Evolutionary conservation across 2,888 invertebrate genomes (phyloP), one percentile per base, ranked within the genome.

Genomic region (Chymomyza procnemis): DNA sequence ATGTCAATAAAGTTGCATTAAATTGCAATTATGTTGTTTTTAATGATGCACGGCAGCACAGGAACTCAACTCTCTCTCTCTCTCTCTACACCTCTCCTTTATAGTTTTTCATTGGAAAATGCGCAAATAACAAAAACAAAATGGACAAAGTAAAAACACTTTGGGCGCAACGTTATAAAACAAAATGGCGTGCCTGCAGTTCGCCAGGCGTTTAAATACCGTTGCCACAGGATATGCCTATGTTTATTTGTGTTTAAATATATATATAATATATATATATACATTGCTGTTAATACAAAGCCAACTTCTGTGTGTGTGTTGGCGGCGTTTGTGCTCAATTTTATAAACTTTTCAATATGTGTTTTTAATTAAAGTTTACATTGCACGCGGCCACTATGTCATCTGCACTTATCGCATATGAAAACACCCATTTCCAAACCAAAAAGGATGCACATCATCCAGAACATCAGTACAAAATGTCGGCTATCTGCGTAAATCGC

Each of bases 1-100:
- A 75, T 64, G 71, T 64, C 71, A 73, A 82, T 79, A 73, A 78
- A 84, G 76, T 68, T 80, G 79, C 78, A 84, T 83, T 84, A 84
- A 83, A 82, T 71, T 76, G 76, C 82, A 79, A 81, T 81, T 79
- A 80, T 79, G 73, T 75, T 74, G 71, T 64, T 58, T 68, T 68
- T 54, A 66, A 56, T 66, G 67, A 50, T 3, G 18, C 52, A 4
- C 18, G 12, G 52, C 18, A 52, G n/a, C n/a, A 52, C 52, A 48
- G 34, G 1, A 41, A 12, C 34, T 41, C 34, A 41, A 4, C 34
- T 41, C 22, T 22, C 3, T 3, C 26, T 26, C 26, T 4, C 26
- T 2, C 26, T 26, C 1, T 26, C 1, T 26, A 4, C 1, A 4
- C 8, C 1, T 26, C 4, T 26, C 2, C 9, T 41, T 2, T 12